Evolutionary conservation across 2,797 vertebrate species (phyloP), one percentile per base, ranked within the genome.

Genomic region (Sciurus vulgaris): DNA sequence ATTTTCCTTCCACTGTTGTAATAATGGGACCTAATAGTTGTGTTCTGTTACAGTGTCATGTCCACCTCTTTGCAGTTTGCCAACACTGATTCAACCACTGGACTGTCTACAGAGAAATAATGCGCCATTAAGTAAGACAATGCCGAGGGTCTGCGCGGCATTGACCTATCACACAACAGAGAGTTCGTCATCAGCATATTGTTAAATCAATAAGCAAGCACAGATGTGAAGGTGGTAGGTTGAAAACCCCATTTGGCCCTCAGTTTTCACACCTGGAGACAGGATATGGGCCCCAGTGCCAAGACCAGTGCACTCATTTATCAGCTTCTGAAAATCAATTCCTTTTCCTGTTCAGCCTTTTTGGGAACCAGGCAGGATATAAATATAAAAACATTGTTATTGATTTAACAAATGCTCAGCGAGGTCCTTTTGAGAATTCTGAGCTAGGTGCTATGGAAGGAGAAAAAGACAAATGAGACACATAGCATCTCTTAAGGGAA

Each of bases 1-100:
- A 81, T 95, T 97, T 97, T 72, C 86, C 96, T 97, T 97, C 96
- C 96, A 79, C 97, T 56, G 33, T 69, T 96, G 96, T 91, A 96
- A 96, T 97, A 97, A 98, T 95, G 97, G 0, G 51, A 87, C 93
- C 96, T 94, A 94, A 97, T 97, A 96, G 94, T 83, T 5, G 0
- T 73, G 81, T 96, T 94, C 93, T 77, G 56, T 76, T 89, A 44
- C 33, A 69, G 17, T 33, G 35, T n/a, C 2, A 0, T 10, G 69
- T 7, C 44, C 61, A 83, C 74, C 65, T 92, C 91, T 88, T 67
- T 74, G 38, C 11, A 11, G n/a, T 65, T 92, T 54, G 49, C 82
- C 89, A 82, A 86, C 26, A 41, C 47, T 15, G 73, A 77, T 79
- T 85, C 67, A 61, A 67, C 59, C 28, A 26, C 33, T 41, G 41